Base-by-base conservation (phyloP, 2,888 invertebrate genomes). In the Oeneis ivallda region DNA sequence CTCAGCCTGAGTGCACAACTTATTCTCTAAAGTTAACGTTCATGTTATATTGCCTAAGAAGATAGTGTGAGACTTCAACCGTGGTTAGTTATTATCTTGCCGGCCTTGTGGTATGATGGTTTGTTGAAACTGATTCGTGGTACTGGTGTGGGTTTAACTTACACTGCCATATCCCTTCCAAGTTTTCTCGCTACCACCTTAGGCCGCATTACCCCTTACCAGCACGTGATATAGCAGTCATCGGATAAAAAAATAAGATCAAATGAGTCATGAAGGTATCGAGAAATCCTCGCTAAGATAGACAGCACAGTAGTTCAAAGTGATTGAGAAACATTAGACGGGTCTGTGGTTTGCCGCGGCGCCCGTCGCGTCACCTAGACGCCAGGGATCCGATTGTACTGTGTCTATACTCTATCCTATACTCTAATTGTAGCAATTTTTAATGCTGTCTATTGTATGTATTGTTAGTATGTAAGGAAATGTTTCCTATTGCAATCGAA, bases 301-400 rank as follows among this genome's bases (percentile, higher is more conserved):
- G 76, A 60, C 60, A 39, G 78, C 83, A 61, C 61, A 32, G 79
- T 83, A 82, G 82, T 85, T 84, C 83, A 84, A 83, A 82, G 79
- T 76, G 80, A 82, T 82, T 77, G 81, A 79, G 79, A 79, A 83
- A 83, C 80, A 81, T 83, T 81, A 78, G 79, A 77, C 79, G 76
- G 77, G 74, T 67, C 75, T 74, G 79, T 80, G 82, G 82, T 83
- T 82, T 78, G 78, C 70, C 66, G 62, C 69, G 69, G 53, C 75
- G 76, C 75, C 75, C 76, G 69, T 60, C 67, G 64, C 76, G 75
- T 78, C 76, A 82, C 82, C 82, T 79, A 83, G 82, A 83, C 85
- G 77, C 71, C 77, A 77, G 74, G 76, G 78, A 79, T 80, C 78
- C 70, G 72, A 75, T 76, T 77, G 70, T 70, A 75, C 72, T 72